Conservation (phyloP, 2,797 vertebrate genomes). For the Dendrocincla tyrannina region DNA sequence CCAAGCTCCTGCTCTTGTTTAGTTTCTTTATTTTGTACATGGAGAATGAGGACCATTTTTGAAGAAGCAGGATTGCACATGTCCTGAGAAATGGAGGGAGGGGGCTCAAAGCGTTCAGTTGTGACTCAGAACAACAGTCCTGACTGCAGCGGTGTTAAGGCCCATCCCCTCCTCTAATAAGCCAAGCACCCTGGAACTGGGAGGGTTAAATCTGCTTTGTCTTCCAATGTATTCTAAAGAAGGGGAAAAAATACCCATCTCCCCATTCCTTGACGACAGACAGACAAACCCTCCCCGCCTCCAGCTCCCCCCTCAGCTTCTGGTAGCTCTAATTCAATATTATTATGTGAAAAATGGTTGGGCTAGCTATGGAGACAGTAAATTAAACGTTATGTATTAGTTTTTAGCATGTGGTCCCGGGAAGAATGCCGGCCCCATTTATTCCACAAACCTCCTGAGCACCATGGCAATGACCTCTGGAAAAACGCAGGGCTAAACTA, state of each 20-base stretch:
- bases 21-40: neutral
- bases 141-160: neutral
- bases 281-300: conserved; percentile 37
- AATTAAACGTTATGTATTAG: conserved; percentile 98
- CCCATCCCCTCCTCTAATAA: neutral
- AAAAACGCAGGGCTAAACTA: conserved; percentile 86
- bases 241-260: conserved; percentile 48
- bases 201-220: conserved; percentile 48
- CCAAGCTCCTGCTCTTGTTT: neutral
- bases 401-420: conserved; percentile 79
- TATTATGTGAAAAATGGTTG: conserved; percentile 94
- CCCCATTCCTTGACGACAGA: conserved; percentile 21
- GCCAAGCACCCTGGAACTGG: neutral
- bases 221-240: conserved; percentile 23
- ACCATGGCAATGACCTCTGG: conserved; percentile 79
- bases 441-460: conserved; percentile 77
- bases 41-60: neutral
- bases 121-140: neutral
- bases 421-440: conserved; percentile 81
- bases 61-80: neutral
- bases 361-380: conserved; percentile 89
- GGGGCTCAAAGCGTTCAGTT: neutral
- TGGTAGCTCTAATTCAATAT: conserved; percentile 90
- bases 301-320: conserved; percentile 57
- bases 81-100: neutral